Conservation (phyloP, 2,797 vertebrate species). For the Notamacropus eugenii region DNA sequence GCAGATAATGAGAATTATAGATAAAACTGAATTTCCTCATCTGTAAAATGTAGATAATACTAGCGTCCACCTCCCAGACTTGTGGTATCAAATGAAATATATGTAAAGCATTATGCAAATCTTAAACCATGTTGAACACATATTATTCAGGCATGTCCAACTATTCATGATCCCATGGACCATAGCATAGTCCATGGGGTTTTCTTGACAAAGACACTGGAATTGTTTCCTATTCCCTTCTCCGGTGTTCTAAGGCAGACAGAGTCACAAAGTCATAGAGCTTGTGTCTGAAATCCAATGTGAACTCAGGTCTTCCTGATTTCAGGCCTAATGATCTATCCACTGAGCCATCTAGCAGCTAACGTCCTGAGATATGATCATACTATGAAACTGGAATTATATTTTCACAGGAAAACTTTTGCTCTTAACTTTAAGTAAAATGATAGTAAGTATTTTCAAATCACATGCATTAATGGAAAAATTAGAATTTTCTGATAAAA, state of each 20-base stretch:
- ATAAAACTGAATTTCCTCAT: background rate
- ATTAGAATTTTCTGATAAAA: constrained; percentile 40
- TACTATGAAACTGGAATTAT: background rate
- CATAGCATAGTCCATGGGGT: background rate
- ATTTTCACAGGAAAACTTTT: constrained; percentile 43
- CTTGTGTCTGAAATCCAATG: background rate
- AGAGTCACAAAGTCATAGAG: background rate
- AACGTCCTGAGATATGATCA: too few relatives aligned
- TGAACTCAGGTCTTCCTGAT: background rate
- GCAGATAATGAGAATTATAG: too few relatives aligned
- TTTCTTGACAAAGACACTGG: background rate
- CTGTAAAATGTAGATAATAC: background rate
- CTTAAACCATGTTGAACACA: background rate
- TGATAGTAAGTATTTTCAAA: constrained; percentile 8
- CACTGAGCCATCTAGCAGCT: too few relatives aligned
- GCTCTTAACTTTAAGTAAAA: constrained; percentile 14
- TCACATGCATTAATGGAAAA: background rate
- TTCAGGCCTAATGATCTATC: too few relatives aligned
- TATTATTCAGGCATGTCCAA: background rate
- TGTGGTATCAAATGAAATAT: background rate
- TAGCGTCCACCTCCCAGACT: background rate
- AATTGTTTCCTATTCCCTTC: background rate
- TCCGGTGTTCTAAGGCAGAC: background rate
- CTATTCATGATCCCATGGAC: too few relatives aligned
- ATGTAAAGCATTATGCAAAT: background rate